phyloP scores from a whole-genome alignment of 2,888 invertebrate species.

The Mimumesa dahlbomi region DNA sequence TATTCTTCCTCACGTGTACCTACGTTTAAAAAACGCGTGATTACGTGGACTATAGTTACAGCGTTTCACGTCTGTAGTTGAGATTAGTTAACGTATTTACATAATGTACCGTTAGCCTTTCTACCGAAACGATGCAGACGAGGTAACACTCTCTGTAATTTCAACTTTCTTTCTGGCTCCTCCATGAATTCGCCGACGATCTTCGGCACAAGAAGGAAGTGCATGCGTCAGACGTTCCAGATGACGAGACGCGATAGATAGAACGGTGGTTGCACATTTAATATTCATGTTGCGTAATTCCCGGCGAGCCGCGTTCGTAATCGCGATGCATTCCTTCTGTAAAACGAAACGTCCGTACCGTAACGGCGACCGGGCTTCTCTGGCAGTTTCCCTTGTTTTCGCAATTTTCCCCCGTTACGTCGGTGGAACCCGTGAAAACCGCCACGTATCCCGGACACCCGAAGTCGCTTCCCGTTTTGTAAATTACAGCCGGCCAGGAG shows the following conservation, averaged over 20 bases:
- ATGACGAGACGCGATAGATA: conserved; percentile 50
- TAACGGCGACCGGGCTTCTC: too few relatives aligned
- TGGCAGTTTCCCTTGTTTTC: conserved; percentile 22
- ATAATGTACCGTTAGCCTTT: too few relatives aligned
- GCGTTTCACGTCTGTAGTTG: too few relatives aligned
- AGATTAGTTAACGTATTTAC: too few relatives aligned
- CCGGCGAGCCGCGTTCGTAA: conserved; percentile 4
- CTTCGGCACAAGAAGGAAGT: conserved; percentile 29
- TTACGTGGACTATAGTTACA: too few relatives aligned
- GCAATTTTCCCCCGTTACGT: conserved; percentile 37
- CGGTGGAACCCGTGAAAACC: conserved; percentile 49
- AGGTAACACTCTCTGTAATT: too few relatives aligned
- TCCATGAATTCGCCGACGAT: too few relatives aligned
- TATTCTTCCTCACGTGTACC: too few relatives aligned
- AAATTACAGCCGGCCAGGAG: conserved; percentile 40
- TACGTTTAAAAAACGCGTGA: too few relatives aligned
- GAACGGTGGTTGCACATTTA: conserved; percentile 32
- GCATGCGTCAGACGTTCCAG: conserved; percentile 18
- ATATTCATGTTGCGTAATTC: conserved; percentile 56
- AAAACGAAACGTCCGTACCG: not conserved
- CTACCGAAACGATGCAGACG: too few relatives aligned
- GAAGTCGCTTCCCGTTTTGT: conserved; percentile 19
- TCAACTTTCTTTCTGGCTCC: too few relatives aligned
- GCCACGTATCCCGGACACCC: conserved; percentile 13
- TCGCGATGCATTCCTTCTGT: conserved; percentile 13